These are phyloP conservation scores for Lamellibrachia satsuma DNA, from an alignment of 2,888 invertebrate species.

Conservation along the genomic window DNA sequence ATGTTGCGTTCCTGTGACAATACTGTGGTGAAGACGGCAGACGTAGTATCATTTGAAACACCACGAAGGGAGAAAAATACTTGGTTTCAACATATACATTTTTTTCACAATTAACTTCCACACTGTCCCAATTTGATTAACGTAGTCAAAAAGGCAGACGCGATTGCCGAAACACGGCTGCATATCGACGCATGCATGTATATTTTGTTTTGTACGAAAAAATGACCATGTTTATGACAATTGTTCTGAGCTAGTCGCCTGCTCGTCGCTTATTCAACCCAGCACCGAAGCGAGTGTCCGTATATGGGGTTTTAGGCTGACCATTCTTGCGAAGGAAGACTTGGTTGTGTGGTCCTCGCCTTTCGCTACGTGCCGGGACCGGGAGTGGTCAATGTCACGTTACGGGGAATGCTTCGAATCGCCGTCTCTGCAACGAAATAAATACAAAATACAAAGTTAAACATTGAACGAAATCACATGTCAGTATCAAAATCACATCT, in stretches of 20 bases:
- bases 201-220: not conserved
- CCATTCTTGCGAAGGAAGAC: not conserved
- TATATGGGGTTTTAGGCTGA: not conserved
- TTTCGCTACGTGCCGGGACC: not conserved
- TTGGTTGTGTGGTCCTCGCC: not conserved
- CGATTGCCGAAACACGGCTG: not conserved
- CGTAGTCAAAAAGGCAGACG: not conserved
- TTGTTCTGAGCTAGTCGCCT: not conserved
- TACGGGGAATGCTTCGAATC: not conserved
- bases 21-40: too few species aligned
- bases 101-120: not conserved
- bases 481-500: too few species aligned
- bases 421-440: not conserved
- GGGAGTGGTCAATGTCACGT: not conserved
- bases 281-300: not conserved
- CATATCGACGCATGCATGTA: not conserved
- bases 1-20: too few species aligned
- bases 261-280: not conserved
- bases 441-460: not conserved
- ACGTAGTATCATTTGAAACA: too few species aligned
- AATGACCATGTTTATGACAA: not conserved
- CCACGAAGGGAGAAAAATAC: too few species aligned
- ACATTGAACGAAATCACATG: too few species aligned
- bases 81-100: too few species aligned
- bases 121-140: not conserved